Evolutionary conservation across 2,113 vertebrate species (phyloP).

Genomic region (Marmota monax): DNA sequence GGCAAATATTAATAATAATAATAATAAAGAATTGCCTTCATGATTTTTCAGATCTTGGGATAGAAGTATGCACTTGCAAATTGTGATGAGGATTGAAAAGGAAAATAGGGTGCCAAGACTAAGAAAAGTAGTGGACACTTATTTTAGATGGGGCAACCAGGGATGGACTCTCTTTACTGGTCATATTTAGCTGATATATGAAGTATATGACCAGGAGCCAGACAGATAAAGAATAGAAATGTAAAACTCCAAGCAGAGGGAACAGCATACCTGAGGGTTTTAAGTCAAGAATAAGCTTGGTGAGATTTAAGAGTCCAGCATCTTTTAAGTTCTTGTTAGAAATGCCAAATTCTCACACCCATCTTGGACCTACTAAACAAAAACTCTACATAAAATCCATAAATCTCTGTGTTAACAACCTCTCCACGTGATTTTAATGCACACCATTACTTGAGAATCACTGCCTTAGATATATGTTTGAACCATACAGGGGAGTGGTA

Average conservation of each 20-base stretch:
- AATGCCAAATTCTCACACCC: neutral
- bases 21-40: slow-evolving; percentile 32
- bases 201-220: neutral
- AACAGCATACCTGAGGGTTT: neutral
- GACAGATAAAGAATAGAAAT: neutral
- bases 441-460: neutral
- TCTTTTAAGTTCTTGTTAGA: slow-evolving; percentile 14
- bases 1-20: neutral
- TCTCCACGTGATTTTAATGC: neutral
- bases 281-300: neutral
- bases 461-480: neutral
- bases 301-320: neutral
- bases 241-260: neutral
- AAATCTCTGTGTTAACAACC: neutral
- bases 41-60: slow-evolving; percentile 29
- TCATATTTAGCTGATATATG: neutral
- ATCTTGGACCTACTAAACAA: neutral
- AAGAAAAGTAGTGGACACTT: neutral
- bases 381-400: neutral
- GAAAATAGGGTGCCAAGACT: neutral
- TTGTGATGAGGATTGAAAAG: neutral
- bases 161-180: neutral
- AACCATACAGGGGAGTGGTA: neutral
- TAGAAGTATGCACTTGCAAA: neutral
- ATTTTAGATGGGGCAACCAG: neutral